Percentiles rank a stretch among this genome's conserved stretches.
These are phyloP conservation scores for Brachirus orientalis DNA, from an alignment of 2,113 vertebrate species.

Conservation along the genomic window DNA sequence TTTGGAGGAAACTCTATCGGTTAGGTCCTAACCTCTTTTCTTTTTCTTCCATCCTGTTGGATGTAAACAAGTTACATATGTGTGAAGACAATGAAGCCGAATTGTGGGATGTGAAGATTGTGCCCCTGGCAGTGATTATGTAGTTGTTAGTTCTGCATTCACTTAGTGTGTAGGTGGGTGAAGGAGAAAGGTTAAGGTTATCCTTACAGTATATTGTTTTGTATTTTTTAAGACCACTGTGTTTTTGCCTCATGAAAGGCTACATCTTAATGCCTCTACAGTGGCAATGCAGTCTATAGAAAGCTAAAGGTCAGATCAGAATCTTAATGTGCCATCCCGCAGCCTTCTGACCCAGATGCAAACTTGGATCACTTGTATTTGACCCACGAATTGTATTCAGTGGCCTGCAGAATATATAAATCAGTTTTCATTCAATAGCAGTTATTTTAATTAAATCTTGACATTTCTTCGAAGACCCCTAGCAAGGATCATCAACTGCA, in stretches of 20 bases:
- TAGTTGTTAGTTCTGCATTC: background rate
- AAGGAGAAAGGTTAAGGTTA: conserved; percentile 21
- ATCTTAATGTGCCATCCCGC: conserved; percentile 40
- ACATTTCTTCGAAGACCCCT: conserved; percentile 43
- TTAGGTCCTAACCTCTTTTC: background rate
- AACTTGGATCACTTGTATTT: conserved; percentile 37
- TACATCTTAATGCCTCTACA: conserved; percentile 35
- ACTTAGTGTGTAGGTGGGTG: conserved; percentile 11
- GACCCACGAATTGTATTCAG: background rate
- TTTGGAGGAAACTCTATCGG: background rate
- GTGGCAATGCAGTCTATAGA: conserved; percentile 25
- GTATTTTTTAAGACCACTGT: background rate
- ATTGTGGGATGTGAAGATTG: conserved; percentile 8
- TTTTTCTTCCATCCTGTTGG: background rate
- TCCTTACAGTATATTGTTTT: conserved; percentile 4
- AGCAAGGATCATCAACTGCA: conserved; percentile 25
- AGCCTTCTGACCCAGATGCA: conserved; percentile 47
- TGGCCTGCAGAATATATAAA: conserved; percentile 38
- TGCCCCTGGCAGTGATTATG: conserved; percentile 7
- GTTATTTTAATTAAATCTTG: conserved; percentile 58
- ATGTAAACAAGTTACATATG: conserved; percentile 3
- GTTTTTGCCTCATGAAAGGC: conserved; percentile 41
- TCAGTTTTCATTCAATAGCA: conserved; percentile 43
- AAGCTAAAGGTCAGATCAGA: conserved; percentile 57
- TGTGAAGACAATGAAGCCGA: background rate